phyloP scores from a whole-genome alignment of 2,888 invertebrate species.

The Drosophila merina region DNA sequence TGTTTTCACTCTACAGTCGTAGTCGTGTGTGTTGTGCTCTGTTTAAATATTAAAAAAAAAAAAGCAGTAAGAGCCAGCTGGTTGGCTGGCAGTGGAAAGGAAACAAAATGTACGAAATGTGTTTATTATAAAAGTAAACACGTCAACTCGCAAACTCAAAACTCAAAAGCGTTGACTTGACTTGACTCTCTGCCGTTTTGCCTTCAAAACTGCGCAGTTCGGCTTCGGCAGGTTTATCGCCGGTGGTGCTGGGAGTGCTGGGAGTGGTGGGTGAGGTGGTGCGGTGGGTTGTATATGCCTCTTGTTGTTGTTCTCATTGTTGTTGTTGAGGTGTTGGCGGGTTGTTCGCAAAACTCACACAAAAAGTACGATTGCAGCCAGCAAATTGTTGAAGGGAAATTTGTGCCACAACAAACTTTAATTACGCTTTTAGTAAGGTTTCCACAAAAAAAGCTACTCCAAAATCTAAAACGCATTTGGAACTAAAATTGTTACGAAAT shows the following conservation, averaged over 20 bases:
- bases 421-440: slow-evolving; percentile 51
- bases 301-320: background rate
- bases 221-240: slow-evolving; percentile 40
- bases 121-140: slow-evolving; percentile 73
- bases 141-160: slow-evolving; percentile 27
- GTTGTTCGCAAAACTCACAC: slow-evolving; percentile 40
- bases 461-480: background rate
- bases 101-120: slow-evolving; percentile 68
- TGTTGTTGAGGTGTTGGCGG: slow-evolving; percentile 18
- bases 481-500: no score
- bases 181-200: slow-evolving; percentile 38
- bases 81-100: slow-evolving; percentile 35
- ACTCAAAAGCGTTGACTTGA: slow-evolving; percentile 56
- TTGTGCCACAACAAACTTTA: slow-evolving; percentile 44
- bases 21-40: slow-evolving; percentile 51
- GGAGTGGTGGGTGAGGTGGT: background rate
- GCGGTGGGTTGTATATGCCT: background rate
- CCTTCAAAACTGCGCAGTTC: slow-evolving; percentile 63
- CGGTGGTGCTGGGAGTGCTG: background rate
- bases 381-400: slow-evolving; percentile 43
- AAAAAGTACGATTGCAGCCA: background rate
- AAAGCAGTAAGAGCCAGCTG: slow-evolving; percentile 39
- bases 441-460: background rate
- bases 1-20: slow-evolving; percentile 47
- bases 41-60: slow-evolving; percentile 60